Base-by-base conservation (phyloP, 2,888 invertebrate species). In the Lordiphosa andalusiaca region DNA sequence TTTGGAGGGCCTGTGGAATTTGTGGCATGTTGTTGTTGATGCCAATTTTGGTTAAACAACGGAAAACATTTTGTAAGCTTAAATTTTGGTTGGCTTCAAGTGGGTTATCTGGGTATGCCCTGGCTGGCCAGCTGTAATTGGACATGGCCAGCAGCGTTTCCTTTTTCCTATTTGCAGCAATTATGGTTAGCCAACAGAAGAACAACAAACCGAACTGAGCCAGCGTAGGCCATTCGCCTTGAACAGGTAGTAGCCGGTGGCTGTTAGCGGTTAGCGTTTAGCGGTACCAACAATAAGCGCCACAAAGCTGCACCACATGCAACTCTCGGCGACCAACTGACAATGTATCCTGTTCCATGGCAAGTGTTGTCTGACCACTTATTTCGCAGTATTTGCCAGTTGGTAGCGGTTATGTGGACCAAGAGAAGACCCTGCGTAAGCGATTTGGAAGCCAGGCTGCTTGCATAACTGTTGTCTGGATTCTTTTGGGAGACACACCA, bases 271-370 rank as follows among this genome's bases (percentile, higher is more conserved):
- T 47, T 47, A 47, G 30, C 33, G 36, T 13, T 47, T 47, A 47
- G 47, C 47, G 47, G 47, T 47, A 47, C n/a, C 30, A 47, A 47
- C 19, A 33, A 33, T 16, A 46, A 33, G 16, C 35, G 19, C 19
- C 35, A 46, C 35, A 12, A 16, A 47, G 47, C 30, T 9, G 19
- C 38, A 35, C 30, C 38, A 35, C 30, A 49, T 19, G 19, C 48
- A 54, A 53, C 16, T 23, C 36, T 13, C 25, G 13, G 25, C 13
- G 42, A 44, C 42, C 25, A 42, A 44, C 30, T 30, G 23, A 36
- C 39, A 40, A 39, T 21, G 48, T 66, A 74, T 71, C 71, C 71
- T 74, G 71, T 74, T 71, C 54, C 30, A 30, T 30, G 30, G 30
- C 30, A 30, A 38, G 42, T 41, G 42, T 60, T 44, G 69, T 53